A percentile compares a stretch with the other conserved stretches of the same genome.
Conservation (phyloP, 2,888 invertebrate species). For the Chloroclystis v-ata region DNA sequence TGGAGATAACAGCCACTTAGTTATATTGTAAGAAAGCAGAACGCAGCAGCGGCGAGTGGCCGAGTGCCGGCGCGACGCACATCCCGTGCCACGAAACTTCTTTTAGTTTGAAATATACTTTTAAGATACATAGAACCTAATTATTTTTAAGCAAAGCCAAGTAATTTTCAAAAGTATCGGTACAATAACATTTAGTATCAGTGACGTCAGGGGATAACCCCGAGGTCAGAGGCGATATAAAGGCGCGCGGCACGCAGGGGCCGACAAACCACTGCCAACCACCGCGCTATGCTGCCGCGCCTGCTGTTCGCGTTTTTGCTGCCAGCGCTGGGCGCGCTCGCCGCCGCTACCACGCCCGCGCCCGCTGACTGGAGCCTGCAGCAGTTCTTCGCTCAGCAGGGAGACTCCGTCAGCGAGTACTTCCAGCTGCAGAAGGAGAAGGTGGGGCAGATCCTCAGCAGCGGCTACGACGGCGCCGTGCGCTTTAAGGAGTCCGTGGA, state of each 20-base stretch:
- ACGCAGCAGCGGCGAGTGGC: too few relatives aligned
- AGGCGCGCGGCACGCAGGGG: not conserved
- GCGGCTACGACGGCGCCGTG: constrained; percentile 33
- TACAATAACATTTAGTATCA: constrained; percentile 16
- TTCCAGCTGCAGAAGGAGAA: constrained; percentile 37
- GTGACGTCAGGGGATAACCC: constrained; percentile 26
- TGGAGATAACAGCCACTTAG: too few relatives aligned
- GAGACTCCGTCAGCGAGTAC: constrained; percentile 27
- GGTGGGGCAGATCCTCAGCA: constrained; percentile 41
- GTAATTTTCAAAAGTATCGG: too few relatives aligned
- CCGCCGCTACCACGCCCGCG: not conserved
- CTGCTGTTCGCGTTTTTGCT: constrained; percentile 10
- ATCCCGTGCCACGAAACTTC: too few relatives aligned
- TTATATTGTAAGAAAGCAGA: too few relatives aligned
- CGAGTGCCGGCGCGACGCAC: too few relatives aligned
- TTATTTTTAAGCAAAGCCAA: too few relatives aligned
- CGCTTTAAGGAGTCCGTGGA: constrained; percentile 48
- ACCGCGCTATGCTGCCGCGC: constrained; percentile 12
- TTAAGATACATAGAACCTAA: too few relatives aligned
- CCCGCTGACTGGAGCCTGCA: constrained; percentile 11
- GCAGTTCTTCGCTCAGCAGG: constrained; percentile 26
- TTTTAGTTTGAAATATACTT: too few relatives aligned
- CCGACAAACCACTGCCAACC: constrained; percentile 5
- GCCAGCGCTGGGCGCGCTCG: not conserved
- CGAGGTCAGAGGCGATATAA: constrained; percentile 19